Conservation (phyloP, 1,140 invertebrate genomes). For the Leguminivora glycinivorella region DNA sequence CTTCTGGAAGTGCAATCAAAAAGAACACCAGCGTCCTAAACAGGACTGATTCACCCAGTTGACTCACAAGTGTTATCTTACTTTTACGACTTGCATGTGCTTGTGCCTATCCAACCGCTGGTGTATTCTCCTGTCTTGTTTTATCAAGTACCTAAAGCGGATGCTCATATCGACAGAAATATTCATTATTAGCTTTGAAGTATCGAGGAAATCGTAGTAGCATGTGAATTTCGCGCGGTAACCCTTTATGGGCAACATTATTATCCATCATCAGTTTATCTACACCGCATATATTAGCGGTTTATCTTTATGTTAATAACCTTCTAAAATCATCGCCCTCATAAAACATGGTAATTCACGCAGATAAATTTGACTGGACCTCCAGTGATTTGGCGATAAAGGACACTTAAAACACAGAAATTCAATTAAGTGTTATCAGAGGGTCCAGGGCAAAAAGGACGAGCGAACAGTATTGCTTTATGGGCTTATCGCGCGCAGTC, state of each 20-base stretch:
- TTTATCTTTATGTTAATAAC: slow-evolving; percentile 32
- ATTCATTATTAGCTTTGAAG: slow-evolving; percentile 43
- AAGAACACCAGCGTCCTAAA: slow-evolving; percentile 60
- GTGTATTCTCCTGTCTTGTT: slow-evolving; percentile 52
- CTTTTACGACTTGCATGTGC: slow-evolving; percentile 55
- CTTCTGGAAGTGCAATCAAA: slow-evolving; percentile 58
- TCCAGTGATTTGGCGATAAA: slow-evolving; percentile 67
- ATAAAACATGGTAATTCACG: slow-evolving; percentile 36
- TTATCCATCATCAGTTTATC: slow-evolving; percentile 28
- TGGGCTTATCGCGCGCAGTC: slow-evolving; percentile 65
- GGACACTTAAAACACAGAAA: slow-evolving; percentile 61
- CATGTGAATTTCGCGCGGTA: slow-evolving; percentile 24
- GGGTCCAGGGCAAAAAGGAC: slow-evolving; percentile 56
- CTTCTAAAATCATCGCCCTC: slow-evolving; percentile 29
- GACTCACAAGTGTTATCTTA: slow-evolving; percentile 63
- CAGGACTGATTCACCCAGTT: slow-evolving; percentile 63
- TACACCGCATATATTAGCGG: slow-evolving; percentile 28
- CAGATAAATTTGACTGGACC: slow-evolving; percentile 51
- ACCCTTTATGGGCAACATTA: slow-evolving; percentile 34
- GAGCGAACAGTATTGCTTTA: slow-evolving; percentile 54
- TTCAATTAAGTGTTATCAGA: slow-evolving; percentile 73
- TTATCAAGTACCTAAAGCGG: slow-evolving; percentile 61
- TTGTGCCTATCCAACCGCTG: slow-evolving; percentile 34
- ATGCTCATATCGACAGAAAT: slow-evolving; percentile 55
- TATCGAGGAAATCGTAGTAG: slow-evolving; percentile 24